Conservation (phyloP, 23 tunicate species). For the Clavelina lepadiformis region DNA sequence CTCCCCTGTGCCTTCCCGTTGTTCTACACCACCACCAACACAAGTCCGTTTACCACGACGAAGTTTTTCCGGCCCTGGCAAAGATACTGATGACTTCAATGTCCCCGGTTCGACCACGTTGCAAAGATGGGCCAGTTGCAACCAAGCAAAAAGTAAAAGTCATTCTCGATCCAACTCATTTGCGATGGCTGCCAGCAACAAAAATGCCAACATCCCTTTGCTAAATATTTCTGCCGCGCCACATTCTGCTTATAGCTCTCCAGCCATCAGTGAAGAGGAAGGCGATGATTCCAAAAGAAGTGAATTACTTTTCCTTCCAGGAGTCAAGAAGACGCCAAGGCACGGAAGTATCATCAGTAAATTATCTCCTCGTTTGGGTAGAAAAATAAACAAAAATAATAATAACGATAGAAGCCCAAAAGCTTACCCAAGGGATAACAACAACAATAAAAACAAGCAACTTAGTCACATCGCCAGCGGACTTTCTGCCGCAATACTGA, state of each 20-base stretch:
- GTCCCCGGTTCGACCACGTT: not conserved
- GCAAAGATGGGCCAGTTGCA: slow-evolving; percentile 20
- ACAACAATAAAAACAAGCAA: slow-evolving; percentile 19
- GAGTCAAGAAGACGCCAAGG: slow-evolving; percentile 1
- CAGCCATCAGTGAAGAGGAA: slow-evolving; percentile 63
- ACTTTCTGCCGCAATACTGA: slow-evolving; percentile 1
- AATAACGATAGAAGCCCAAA: slow-evolving; percentile 1
- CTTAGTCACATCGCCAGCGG: slow-evolving; percentile 11
- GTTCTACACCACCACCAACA: slow-evolving; percentile 18
- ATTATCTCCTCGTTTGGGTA: slow-evolving; percentile 34
- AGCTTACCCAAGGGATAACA: not conserved
- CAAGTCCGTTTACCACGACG: not conserved
- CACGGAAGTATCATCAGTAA: slow-evolving; percentile 6
- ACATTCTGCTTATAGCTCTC: slow-evolving; percentile 32
- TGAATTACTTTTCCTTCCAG: not conserved
- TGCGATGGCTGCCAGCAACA: too few relatives aligned
- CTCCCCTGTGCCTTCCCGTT: slow-evolving; percentile 6
- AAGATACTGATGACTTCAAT: not conserved
- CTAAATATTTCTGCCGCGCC: too few relatives aligned
- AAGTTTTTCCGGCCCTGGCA: not conserved
- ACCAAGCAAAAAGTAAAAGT: too few relatives aligned
- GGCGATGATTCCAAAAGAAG: slow-evolving; percentile 20
- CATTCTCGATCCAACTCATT: too few relatives aligned
- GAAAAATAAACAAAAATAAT: slow-evolving; percentile 11
- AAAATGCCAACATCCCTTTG: too few relatives aligned